Evolutionary conservation across 2,888 invertebrate species (phyloP), one percentile per base, ranked within the genome.

Genomic region (Patella ulyssiponensis): DNA sequence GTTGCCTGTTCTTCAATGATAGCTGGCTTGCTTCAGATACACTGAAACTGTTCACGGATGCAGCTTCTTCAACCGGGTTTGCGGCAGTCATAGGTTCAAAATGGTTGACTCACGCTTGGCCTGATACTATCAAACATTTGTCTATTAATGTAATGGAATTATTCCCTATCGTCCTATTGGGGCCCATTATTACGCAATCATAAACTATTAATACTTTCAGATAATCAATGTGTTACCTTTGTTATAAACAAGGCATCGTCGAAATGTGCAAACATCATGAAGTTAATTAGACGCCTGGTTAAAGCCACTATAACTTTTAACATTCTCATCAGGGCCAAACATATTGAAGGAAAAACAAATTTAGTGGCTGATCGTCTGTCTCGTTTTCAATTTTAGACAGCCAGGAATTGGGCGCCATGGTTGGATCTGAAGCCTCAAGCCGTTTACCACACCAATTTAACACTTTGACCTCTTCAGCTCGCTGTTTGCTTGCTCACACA

Each of bases 101-200:
- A 14, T 74, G 74, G 74, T 64, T 74, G 27, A 27, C n/a, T 20
- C 23, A 58, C 7, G 23, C 23, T 7, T 74, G 74, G 74, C 20
- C 54, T 7, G 15, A n/a, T 20, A 20, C 64, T 20, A 64, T 64
- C n/a, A n/a, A 74, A 44, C 23, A 58, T 3, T 51, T 58, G 52
- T 17, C n/a, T n/a, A 74, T 74, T 44, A 69, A 20, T 15, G 20
- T 74, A 15, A 44, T 74, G 58, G 58, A 74, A 20, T 44, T 74
- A 4, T 74, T 58, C 20, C 74, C 64, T 15, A 20, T 74, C 51
- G 64, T 58, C 5, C 58, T 58, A 5, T 9, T 74, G 69, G 74
- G 69, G 33, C 3, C 58, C 17, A 17, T 1, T n/a, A 7, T 33
- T 64, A 7, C 44, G 58, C 11, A 74, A 74, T 51, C 15, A 58